A percentile compares a stretch with the other conserved stretches of the same genome.
phyloP scores from a whole-genome alignment of 2,888 invertebrate genomes.

The Trissonchulus latispiculum region DNA sequence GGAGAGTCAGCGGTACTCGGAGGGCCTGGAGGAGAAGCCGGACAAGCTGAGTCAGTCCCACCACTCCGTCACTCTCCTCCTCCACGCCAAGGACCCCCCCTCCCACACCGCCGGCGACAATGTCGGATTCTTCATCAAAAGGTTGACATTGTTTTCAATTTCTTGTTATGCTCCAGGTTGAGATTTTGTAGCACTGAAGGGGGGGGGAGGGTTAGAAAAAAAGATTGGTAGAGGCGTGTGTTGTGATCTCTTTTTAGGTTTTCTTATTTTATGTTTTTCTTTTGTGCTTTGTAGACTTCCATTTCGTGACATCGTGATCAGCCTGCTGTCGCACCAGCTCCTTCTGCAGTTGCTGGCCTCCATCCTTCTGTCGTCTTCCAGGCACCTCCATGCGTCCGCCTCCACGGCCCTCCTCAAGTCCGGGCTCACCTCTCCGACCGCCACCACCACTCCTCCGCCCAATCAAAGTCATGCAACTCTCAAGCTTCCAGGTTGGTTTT shows the following conservation, averaged over 20 bases:
- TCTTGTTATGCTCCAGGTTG: slow-evolving; percentile 45
- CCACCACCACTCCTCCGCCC: neutral
- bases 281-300: slow-evolving; percentile 57
- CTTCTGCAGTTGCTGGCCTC: slow-evolving; percentile 79
- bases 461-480: neutral
- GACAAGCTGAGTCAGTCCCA: slow-evolving; percentile 54
- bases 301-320: slow-evolving; percentile 73
- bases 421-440: neutral
- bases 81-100: slow-evolving; percentile 56
- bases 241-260: no score
- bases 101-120: neutral
- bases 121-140: neutral
- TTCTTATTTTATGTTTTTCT: slow-evolving; percentile 46
- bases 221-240: no score
- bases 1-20: slow-evolving; percentile 51
- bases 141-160: neutral
- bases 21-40: slow-evolving; percentile 26
- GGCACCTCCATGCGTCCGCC: neutral
- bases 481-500: neutral
- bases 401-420: slow-evolving; percentile 1
- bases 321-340: slow-evolving; percentile 81
- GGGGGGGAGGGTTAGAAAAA: no score
- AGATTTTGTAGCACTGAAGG: no score
- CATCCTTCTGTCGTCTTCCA: slow-evolving; percentile 54
- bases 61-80: slow-evolving; percentile 73